Evolutionary conservation across 2,797 vertebrate species (phyloP), one percentile per base, ranked within the genome.

Genomic region (Ciconia nigra): DNA sequence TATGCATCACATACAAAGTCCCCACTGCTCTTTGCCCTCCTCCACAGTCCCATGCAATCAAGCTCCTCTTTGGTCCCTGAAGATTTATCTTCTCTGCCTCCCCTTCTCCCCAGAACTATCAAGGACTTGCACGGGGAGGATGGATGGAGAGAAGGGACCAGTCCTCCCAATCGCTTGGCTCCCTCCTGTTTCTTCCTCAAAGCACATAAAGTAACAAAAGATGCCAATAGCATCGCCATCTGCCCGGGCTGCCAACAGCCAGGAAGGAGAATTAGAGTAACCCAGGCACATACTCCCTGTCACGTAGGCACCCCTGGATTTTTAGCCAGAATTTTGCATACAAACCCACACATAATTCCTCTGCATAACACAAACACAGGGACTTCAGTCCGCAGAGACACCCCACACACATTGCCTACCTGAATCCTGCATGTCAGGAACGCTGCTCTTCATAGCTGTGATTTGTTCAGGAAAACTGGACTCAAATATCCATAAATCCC

Each of bases 321-420:
- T 71, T 78, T n/a, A 59, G 42, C 8, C 33, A 69, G 29, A 87
- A 20, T 76, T 79, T 24, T 77, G 15, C 35, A 16, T 17, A 29
- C 10, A 70, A 83, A 91, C 15, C 19, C 39, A 54, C 5, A 1
- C 3, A 4, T 41, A 16, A 8, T 85, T 89, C 76, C 49, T 74
- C 70, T 2, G 1, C 35, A 18, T 9, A 87, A 21, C 20, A 61
- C 18, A 72, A 13, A 7, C 25, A 72, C 20, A 15, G 24, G 15
- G 46, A 57, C 11, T 52, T 58, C 35, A 69, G 37, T 31, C 39
- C 26, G 33, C 71, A 91, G 46, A 58, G 29, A 15, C 10, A 51
- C 5, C 4, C 5, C 16, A 5, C 10, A 33, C 14, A 33, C 0
- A 0, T 15, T 70, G 49, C 31, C 37, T 76, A 7, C 6, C 47